Evolutionary conservation across 2,113 vertebrate species (phyloP), one percentile per base, ranked within the genome.

Genomic region (Romanogobio albipinnatus): DNA sequence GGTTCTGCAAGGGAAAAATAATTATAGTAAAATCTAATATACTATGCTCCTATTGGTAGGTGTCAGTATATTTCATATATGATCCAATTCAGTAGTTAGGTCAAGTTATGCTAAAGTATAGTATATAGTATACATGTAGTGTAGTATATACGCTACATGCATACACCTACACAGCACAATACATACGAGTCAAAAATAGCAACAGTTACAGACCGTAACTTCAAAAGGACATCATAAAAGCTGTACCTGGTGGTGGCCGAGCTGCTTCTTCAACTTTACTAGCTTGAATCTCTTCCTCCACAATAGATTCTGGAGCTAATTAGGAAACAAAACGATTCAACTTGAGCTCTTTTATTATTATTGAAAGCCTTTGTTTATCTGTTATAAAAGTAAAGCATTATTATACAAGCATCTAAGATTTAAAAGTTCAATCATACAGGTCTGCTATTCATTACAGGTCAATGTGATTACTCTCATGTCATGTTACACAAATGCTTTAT

Each of bases 211-310:
- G 1, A 53, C 17, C 9, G 2, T 53, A 49, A 76, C 17, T 33
- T 76, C 24, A 51, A 33, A 45, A 76, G 1, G 15, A 51, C 15
- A 51, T 53, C 1, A 33, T 15, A 76, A 76, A 76, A 29, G 6
- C 26, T 7, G 11, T 74, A 89, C 84, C 85, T 45, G 73, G 74
- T 70, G 82, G 83, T 68, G 51, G 2, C 26, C 29, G 56, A 78
- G 78, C 64, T 11, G 76, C 43, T 59, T 86, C 71, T 15, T 93
- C 93, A 71, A 90, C 91, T 4, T 84, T 68, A 9, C 88, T 88
- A 6, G 84, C 76, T 13, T 89, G 86, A 0, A 85, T 61, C 14
- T 90, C 88, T 49, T 87, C 86, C 45, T 87, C 88, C 75, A 64
- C 82, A 13, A 75, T 61, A 9, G 73, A 26, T 24, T 88, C 87